Evolutionary conservation across 2,113 vertebrate species (phyloP).

Genomic region (Axis porcinus): DNA sequence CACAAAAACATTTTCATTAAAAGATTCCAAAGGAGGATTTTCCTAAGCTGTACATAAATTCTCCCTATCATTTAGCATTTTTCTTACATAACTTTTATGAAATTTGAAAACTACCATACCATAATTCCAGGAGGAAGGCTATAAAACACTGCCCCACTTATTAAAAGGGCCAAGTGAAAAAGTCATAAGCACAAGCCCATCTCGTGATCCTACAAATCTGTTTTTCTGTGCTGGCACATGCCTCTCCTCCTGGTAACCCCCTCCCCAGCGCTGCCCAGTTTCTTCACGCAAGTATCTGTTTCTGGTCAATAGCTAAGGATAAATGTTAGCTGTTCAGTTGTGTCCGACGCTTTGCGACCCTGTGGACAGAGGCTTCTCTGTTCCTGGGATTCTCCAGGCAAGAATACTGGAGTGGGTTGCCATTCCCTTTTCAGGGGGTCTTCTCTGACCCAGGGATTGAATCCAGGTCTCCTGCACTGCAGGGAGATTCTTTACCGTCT

Average conservation of each 20-base stretch:
- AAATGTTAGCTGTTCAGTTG: not conserved
- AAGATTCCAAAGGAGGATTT: slow-evolving; percentile 1
- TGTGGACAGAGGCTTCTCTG: not conserved
- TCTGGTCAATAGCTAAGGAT: not conserved
- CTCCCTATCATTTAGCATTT: not conserved
- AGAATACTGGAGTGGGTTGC: not conserved
- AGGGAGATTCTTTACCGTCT: not conserved
- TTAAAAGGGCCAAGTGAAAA: not conserved
- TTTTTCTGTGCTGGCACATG: not conserved
- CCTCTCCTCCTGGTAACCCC: not conserved
- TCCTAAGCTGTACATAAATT: not conserved
- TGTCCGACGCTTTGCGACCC: not conserved
- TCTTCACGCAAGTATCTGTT: not conserved
- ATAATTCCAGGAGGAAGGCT: not conserved
- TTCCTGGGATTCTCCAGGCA: not conserved
- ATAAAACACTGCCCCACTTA: not conserved
- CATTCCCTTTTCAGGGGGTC: not conserved
- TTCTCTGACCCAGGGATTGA: not conserved
- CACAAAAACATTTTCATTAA: not conserved
- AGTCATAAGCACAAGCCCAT: not conserved
- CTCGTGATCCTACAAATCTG: not conserved
- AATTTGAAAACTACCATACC: slow-evolving; percentile 20
- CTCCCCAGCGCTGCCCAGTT: not conserved
- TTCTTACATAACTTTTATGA: not conserved
- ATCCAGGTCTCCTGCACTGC: not conserved